A percentile compares a stretch with the other conserved stretches of the same genome.
Evolutionary conservation across 2,888 invertebrate species (phyloP).

Genomic region (Argynnis bischoffii): DNA sequence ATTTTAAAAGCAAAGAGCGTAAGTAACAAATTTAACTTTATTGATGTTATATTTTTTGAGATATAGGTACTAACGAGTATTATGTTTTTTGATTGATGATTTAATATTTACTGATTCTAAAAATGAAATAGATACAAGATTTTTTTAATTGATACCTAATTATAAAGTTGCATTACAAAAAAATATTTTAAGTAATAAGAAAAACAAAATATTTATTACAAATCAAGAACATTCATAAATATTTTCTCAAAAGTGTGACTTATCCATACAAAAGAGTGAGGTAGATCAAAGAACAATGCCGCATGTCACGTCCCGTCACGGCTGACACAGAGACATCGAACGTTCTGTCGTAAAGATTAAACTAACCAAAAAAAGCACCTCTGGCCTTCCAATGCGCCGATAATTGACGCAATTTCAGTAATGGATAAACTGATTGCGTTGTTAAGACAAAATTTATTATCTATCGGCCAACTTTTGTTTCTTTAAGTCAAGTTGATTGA

Average conservation of each 20-base stretch:
- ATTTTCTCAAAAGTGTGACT: conserved; percentile 7
- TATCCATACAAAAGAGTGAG: conserved; percentile 20
- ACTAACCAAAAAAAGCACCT: conserved; percentile 42
- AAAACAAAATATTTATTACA: too few species aligned
- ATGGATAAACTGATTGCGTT: conserved; percentile 33
- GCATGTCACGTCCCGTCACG: conserved; percentile 60
- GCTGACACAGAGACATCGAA: conserved; percentile 64
- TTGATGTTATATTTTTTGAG: too few species aligned
- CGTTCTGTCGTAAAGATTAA: conserved; percentile 65
- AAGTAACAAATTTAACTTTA: too few species aligned
- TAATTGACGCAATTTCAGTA: conserved; percentile 52
- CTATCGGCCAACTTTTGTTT: conserved; percentile 12
- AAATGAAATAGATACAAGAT: background rate
- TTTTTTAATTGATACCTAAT: too few species aligned
- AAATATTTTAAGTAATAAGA: too few species aligned
- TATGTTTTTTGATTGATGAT: background rate
- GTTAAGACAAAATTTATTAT: conserved; percentile 20
- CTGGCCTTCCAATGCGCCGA: conserved; percentile 46
- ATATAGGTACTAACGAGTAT: too few species aligned
- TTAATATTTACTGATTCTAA: conserved; percentile 2
- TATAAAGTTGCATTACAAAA: too few species aligned
- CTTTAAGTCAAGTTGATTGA: conserved; percentile 1
- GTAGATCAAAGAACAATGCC: conserved; percentile 58
- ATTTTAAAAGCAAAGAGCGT: too few species aligned
- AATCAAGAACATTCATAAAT: too few species aligned